A percentile compares a stretch with the other conserved stretches of the same genome.
Conservation (phyloP, 1,140 invertebrate genomes). For the Papilio polyxenes region DNA sequence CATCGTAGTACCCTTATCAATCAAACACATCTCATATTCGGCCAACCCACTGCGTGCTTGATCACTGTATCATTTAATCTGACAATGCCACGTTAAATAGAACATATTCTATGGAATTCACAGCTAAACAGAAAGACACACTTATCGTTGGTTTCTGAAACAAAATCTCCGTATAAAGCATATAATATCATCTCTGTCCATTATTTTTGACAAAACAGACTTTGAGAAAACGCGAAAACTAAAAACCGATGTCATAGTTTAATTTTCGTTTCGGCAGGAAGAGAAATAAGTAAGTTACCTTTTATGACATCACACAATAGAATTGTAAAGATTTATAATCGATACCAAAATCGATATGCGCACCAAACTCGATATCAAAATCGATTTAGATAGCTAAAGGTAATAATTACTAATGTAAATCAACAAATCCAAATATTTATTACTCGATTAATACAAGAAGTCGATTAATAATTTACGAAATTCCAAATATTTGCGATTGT, state of each 20-base stretch:
- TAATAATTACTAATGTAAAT: background rate
- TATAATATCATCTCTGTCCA: too few species aligned
- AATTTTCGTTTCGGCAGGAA: background rate
- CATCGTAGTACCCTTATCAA: slow-evolving; percentile 18
- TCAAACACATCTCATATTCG: slow-evolving; percentile 20
- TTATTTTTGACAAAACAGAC: too few species aligned
- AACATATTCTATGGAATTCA: background rate
- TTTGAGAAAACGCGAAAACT: slow-evolving; percentile 5
- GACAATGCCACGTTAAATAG: background rate
- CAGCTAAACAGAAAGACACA: background rate
- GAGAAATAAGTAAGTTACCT: background rate
- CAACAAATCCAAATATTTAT: background rate
- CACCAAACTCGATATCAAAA: background rate
- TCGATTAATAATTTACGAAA: background rate
- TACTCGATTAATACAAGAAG: background rate
- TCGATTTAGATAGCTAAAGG: background rate
- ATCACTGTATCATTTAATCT: background rate
- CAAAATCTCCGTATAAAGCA: too few species aligned
- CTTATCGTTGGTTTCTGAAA: background rate
- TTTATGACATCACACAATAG: background rate
- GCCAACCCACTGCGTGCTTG: slow-evolving; percentile 4
- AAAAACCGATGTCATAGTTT: background rate
- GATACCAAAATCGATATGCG: too few species aligned
- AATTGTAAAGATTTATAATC: too few species aligned
- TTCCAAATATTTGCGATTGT: background rate